Percentiles rank a stretch among this genome's conserved stretches.
These are phyloP conservation scores for Anas platyrhynchos DNA, from an alignment of 2,113 vertebrate genomes.

Conservation along the genomic window DNA sequence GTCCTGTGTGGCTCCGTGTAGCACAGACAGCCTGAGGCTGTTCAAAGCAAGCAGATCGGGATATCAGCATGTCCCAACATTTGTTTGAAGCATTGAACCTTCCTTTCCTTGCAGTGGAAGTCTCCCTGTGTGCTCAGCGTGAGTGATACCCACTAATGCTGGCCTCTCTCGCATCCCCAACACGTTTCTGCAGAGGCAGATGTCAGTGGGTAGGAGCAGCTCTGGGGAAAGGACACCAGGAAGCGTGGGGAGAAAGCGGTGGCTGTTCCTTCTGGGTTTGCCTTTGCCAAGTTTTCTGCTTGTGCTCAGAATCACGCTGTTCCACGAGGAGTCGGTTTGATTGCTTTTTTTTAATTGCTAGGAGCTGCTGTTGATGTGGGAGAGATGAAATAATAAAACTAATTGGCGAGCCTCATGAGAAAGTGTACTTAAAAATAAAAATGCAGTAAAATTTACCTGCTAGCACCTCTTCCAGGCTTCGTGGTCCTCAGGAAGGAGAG, in stretches of 20 bases:
- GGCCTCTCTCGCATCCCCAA: background rate
- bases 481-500: background rate
- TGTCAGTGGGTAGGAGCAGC: background rate
- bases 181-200: rapidly evolving
- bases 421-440: background rate
- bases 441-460: background rate
- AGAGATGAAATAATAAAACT: background rate
- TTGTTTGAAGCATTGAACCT: background rate
- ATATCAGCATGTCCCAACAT: background rate
- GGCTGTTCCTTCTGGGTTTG: background rate
- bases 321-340: background rate
- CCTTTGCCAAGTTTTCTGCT: background rate
- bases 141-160: background rate
- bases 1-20: rapidly evolving
- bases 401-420: background rate
- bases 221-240: background rate
- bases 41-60: background rate
- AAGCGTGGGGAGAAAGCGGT: background rate
- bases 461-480: background rate
- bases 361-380: background rate
- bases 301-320: background rate
- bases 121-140: background rate
- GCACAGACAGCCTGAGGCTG: background rate
- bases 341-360: background rate
- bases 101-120: background rate